phyloP scores from a whole-genome alignment of 2,888 invertebrate species.

The Archaeoteleia sp. region DNA sequence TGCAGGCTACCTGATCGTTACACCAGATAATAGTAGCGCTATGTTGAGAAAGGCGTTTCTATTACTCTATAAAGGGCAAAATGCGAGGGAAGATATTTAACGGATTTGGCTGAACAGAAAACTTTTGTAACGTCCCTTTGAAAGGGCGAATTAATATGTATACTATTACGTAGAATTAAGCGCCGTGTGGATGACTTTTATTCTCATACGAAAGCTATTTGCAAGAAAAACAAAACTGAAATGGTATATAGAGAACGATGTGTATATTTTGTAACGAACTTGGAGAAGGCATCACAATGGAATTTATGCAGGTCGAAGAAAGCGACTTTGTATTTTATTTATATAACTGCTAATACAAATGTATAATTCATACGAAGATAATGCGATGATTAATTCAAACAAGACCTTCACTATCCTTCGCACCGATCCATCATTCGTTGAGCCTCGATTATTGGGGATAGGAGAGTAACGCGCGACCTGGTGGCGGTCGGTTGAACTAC shows the following conservation, averaged over 20 bases:
- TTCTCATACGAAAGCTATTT: slow-evolving; percentile 34
- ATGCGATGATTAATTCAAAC: slow-evolving; percentile 65
- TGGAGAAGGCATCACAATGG: slow-evolving; percentile 47
- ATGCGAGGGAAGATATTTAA: slow-evolving; percentile 57
- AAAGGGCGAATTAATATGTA: slow-evolving; percentile 39
- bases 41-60: slow-evolving; percentile 49
- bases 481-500: too few species aligned
- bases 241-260: slow-evolving; percentile 66
- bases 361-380: slow-evolving; percentile 61
- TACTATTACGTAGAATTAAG: slow-evolving; percentile 43
- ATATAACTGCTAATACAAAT: slow-evolving; percentile 65
- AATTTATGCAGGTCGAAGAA: slow-evolving; percentile 48
- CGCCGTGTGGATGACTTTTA: not conserved
- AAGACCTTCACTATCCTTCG: slow-evolving; percentile 60
- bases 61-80: slow-evolving; percentile 54
- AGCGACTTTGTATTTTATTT: slow-evolving; percentile 65
- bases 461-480: too few species aligned
- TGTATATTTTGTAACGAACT: slow-evolving; percentile 59
- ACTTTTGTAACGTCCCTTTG: slow-evolving; percentile 30
- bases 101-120: slow-evolving; percentile 49
- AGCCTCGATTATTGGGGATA: too few species aligned
- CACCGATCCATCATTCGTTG: slow-evolving; percentile 57
- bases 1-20: slow-evolving; percentile 64
- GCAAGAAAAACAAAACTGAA: slow-evolving; percentile 27
- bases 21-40: slow-evolving; percentile 62